Evolutionary conservation across 2,113 vertebrate genomes (phyloP).

Genomic region (Nesoenas mayeri): DNA sequence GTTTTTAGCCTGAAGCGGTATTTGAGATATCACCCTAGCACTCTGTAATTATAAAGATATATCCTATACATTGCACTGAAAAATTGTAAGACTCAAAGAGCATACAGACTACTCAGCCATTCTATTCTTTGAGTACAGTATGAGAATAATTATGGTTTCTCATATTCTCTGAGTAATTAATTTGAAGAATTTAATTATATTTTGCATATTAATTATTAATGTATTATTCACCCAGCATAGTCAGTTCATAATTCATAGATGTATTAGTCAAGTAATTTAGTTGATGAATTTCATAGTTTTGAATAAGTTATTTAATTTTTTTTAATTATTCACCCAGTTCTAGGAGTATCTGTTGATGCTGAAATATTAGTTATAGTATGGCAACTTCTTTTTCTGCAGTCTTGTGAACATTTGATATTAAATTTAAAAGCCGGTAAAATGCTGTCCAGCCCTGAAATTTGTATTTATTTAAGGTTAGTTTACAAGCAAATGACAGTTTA

Average conservation of each 20-base stretch:
- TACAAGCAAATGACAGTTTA: not conserved
- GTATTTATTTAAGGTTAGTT: not conserved
- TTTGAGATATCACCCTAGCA: not conserved
- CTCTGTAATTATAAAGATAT: not conserved
- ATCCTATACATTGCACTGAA: not conserved
- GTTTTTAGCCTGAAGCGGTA: not conserved
- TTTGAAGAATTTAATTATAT: slow-evolving; percentile 73
- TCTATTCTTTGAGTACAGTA: slow-evolving; percentile 58
- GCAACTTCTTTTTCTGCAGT: not conserved
- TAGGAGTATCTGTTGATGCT: not conserved
- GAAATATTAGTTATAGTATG: not conserved
- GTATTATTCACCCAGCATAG: slow-evolving; percentile 62
- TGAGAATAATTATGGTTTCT: slow-evolving; percentile 64
- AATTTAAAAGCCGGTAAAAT: not conserved
- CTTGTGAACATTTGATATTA: not conserved
- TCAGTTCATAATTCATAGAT: slow-evolving; percentile 66
- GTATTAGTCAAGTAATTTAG: slow-evolving; percentile 73
- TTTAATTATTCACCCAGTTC: slow-evolving; percentile 53
- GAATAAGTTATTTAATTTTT: slow-evolving; percentile 66
- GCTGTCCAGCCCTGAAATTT: not conserved
- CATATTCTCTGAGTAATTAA: slow-evolving; percentile 70
- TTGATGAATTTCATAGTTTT: slow-evolving; percentile 70
- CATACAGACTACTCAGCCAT: slow-evolving; percentile 1
- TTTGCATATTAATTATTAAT: slow-evolving; percentile 73
- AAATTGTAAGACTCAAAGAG: not conserved